Percentiles rank a stretch among this genome's conserved stretches.
Evolutionary conservation across 2,113 vertebrate genomes (phyloP).

Genomic region (Neodontobutis hainanensis): DNA sequence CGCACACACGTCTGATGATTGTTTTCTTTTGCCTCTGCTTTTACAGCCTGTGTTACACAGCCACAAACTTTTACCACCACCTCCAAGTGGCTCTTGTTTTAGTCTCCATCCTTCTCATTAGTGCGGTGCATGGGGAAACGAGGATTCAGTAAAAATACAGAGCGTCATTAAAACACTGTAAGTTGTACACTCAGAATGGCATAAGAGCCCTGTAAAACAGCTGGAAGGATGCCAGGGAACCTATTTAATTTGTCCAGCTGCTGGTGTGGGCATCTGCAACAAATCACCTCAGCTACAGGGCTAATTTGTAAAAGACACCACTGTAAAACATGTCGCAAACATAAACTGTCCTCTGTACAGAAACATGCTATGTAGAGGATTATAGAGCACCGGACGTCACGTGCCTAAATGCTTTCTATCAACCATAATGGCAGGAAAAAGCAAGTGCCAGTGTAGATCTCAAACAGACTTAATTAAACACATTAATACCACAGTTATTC

Average conservation of each 20-base stretch:
- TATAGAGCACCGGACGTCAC: too few relatives aligned
- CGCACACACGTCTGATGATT: conserved; percentile 8
- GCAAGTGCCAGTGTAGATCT: too few relatives aligned
- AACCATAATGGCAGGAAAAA: too few relatives aligned
- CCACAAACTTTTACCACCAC: conserved; percentile 69
- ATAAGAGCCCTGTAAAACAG: conserved; percentile 63
- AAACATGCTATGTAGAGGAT: background rate
- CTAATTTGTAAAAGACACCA: conserved; percentile 76
- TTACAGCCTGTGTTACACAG: conserved; percentile 58
- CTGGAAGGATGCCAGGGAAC: conserved; percentile 69
- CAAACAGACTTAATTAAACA: too few relatives aligned
- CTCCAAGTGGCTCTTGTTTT: conserved; percentile 50
- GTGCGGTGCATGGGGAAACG: conserved; percentile 51
- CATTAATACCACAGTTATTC: too few relatives aligned
- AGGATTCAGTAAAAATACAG: conserved; percentile 73
- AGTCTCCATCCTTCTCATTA: conserved; percentile 70
- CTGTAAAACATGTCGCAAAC: conserved; percentile 60
- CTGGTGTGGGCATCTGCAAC: conserved; percentile 56
- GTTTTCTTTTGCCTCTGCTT: conserved; percentile 30
- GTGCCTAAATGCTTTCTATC: too few relatives aligned
- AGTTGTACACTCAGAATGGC: conserved; percentile 66
- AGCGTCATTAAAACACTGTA: conserved; percentile 76
- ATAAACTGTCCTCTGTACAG: conserved; percentile 56
- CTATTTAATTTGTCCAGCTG: conserved; percentile 74
- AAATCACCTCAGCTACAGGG: conserved; percentile 66